Evolutionary conservation across 1,140 invertebrate species (phyloP).

Genomic region (Heliconius nattereri): DNA sequence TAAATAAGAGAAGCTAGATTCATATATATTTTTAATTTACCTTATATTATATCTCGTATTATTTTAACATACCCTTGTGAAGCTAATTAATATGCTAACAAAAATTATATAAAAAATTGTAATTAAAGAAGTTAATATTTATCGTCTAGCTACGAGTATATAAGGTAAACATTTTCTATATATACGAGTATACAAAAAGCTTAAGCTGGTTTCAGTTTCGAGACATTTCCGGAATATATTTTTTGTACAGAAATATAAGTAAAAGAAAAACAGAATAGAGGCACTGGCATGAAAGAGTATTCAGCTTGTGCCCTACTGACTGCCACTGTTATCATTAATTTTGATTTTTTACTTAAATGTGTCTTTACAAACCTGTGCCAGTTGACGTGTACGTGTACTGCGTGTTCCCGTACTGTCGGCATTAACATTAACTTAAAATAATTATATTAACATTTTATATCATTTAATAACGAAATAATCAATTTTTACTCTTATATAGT

Average conservation of each 20-base stretch:
- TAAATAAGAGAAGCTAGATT: no score
- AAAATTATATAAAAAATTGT: not conserved
- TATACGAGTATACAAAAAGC: not conserved
- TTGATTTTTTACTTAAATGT: slow-evolving; percentile 76
- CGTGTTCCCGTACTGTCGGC: slow-evolving; percentile 51
- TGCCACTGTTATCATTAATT: slow-evolving; percentile 80
- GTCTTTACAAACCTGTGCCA: slow-evolving; percentile 76
- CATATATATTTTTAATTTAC: no score
- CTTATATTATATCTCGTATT: not conserved
- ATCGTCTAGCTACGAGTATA: not conserved
- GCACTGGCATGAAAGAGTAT: slow-evolving; percentile 58
- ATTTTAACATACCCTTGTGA: no score
- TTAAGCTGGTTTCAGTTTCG: slow-evolving; percentile 11
- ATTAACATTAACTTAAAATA: slow-evolving; percentile 45
- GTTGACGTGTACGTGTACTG: slow-evolving; percentile 60
- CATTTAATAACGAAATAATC: not conserved
- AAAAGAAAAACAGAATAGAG: slow-evolving; percentile 47
- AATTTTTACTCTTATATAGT: no score
- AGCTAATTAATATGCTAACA: not conserved
- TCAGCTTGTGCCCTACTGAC: slow-evolving; percentile 68
- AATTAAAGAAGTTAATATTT: not conserved
- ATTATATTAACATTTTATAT: not conserved
- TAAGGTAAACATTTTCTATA: not conserved
- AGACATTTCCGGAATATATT: slow-evolving; percentile 40
- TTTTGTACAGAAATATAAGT: slow-evolving; percentile 33